A percentile compares a stretch with the other conserved stretches of the same genome.
phyloP scores from a whole-genome alignment of 1,140 invertebrate species.

The Arion vulgaris region DNA sequence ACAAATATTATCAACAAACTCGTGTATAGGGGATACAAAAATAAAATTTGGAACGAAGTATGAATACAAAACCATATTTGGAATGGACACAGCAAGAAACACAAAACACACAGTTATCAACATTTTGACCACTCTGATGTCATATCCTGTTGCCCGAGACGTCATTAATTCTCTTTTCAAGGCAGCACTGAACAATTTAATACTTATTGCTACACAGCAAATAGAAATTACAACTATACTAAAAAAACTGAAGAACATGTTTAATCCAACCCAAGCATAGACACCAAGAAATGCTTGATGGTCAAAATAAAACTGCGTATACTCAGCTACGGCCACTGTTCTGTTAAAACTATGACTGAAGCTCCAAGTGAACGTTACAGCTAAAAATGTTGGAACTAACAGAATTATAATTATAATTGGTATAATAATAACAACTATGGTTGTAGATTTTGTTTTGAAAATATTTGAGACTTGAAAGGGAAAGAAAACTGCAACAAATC shows the following conservation, averaged over 20 bases:
- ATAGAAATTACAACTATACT: neutral
- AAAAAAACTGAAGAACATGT: neutral
- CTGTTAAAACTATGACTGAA: neutral
- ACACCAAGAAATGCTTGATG: neutral
- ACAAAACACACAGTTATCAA: slow-evolving; percentile 5
- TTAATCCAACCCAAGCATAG: neutral
- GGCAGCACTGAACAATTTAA: neutral
- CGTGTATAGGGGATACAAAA: neutral
- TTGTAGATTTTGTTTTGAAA: neutral
- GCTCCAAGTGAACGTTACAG: neutral
- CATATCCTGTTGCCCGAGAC: neutral
- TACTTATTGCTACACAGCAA: neutral
- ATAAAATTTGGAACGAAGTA: neutral
- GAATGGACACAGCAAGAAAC: neutral
- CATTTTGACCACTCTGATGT: slow-evolving; percentile 22
- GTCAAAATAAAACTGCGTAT: neutral
- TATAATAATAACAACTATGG: neutral
- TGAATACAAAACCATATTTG: neutral
- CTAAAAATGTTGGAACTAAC: neutral
- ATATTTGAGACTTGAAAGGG: slow-evolving; percentile 11
- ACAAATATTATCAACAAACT: neutral
- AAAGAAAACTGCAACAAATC: slow-evolving; percentile 20
- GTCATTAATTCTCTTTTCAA: neutral
- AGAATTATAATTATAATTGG: neutral
- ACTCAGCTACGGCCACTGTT: neutral